Conservation (phyloP, 2,113 vertebrate species). For the Chrysochloris asiatica region DNA sequence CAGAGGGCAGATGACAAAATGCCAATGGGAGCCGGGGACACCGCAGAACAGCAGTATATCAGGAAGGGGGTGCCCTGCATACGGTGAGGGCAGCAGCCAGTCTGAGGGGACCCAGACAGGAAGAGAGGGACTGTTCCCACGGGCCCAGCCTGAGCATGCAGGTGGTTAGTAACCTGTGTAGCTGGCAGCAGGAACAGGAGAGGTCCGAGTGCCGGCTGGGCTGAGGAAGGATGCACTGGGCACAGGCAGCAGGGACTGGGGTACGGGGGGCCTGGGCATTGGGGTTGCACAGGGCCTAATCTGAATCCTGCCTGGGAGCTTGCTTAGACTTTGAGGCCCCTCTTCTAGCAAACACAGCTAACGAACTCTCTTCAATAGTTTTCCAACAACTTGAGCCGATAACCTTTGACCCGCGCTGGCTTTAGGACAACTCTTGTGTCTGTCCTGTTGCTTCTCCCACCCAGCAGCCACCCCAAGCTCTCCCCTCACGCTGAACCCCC, state of each 20-base stretch:
- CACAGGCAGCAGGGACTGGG: neutral
- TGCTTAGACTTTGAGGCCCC: neutral
- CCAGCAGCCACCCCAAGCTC: neutral
- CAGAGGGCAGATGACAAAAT: neutral
- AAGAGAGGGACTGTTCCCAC: fast-evolving
- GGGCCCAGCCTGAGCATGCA: neutral
- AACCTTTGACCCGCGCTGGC: neutral
- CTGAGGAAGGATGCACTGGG: neutral
- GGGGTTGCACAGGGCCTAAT: neutral
- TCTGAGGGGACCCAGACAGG: neutral
- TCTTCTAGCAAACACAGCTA: fast-evolving
- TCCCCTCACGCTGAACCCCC: fast-evolving
- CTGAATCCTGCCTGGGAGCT: neutral
- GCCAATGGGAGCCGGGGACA: neutral
- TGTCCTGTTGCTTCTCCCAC: no score
- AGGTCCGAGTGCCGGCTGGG: fast-evolving
- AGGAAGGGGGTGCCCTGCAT: fast-evolving
- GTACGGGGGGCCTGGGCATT: no score
- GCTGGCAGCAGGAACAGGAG: neutral
- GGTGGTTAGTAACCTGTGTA: neutral
- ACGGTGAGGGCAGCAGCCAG: fast-evolving
- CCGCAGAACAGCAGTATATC: neutral
- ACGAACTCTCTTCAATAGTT: neutral
- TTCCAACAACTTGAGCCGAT: neutral
- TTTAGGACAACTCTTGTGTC: no score